Evolutionary conservation across 1,140 invertebrate species (phyloP).

Genomic region (Glomeris maerens): DNA sequence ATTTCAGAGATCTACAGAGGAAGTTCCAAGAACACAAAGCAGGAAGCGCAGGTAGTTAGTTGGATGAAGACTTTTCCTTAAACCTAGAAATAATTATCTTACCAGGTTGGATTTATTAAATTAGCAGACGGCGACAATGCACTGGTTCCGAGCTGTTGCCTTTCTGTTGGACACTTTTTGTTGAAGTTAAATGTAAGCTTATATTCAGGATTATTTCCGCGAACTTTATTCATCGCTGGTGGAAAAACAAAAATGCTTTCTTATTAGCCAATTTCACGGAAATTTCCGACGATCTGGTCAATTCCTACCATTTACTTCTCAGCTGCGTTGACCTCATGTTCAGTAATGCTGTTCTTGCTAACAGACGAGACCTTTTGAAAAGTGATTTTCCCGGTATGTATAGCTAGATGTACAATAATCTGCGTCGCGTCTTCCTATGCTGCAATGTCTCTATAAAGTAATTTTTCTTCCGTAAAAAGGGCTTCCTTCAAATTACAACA

Average conservation of each 20-base stretch:
- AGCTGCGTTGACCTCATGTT: slow-evolving; percentile 83
- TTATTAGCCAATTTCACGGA: slow-evolving; percentile 21
- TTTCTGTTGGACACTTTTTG: slow-evolving; percentile 84
- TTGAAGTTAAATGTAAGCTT: slow-evolving; percentile 61
- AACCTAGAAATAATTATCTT: slow-evolving; percentile 13
- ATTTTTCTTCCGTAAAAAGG: slow-evolving; percentile 35
- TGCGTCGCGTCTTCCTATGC: background rate
- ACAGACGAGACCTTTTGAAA: slow-evolving; percentile 72
- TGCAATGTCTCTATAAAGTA: too few species aligned
- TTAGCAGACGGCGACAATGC: slow-evolving; percentile 48
- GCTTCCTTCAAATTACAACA: slow-evolving; percentile 52
- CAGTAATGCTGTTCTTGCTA: slow-evolving; percentile 63
- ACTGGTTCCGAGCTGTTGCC: slow-evolving; percentile 70
- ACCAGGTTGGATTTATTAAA: slow-evolving; percentile 19
- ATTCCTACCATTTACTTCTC: slow-evolving; percentile 80
- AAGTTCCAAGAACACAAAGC: slow-evolving; percentile 43
- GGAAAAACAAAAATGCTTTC: background rate
- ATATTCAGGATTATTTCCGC: slow-evolving; percentile 4
- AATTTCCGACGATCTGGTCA: slow-evolving; percentile 71
- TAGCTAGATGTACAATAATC: slow-evolving; percentile 4
- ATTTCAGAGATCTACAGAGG: slow-evolving; percentile 50
- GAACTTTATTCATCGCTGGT: background rate
- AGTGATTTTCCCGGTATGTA: slow-evolving; percentile 55
- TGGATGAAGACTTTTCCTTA: slow-evolving; percentile 12
- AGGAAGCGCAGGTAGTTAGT: slow-evolving; percentile 49